Conservation (phyloP, 1,140 invertebrate species). For the Ceratosolen solmsi region DNA sequence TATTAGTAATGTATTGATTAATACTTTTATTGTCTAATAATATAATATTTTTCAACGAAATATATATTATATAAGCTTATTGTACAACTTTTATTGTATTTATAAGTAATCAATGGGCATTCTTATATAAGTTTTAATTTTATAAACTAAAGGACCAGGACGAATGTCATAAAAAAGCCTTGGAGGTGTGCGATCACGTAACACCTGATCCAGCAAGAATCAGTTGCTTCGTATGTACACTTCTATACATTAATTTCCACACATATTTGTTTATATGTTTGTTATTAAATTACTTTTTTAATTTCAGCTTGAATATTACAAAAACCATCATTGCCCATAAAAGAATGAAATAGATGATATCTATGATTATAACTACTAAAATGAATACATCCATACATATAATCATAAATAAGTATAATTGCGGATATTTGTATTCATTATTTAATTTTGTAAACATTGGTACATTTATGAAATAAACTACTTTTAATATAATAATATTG, state of each 20-base stretch:
- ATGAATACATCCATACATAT: no score
- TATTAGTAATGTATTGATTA: no score
- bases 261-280: not conserved
- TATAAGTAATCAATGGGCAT: not conserved
- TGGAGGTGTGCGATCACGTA: not conserved
- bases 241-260: not conserved
- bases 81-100: not conserved
- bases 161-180: not conserved
- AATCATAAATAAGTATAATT: no score
- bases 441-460: no score
- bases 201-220: slow-evolving; percentile 10
- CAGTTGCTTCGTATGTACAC: not conserved
- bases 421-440: no score
- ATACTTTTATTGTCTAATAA: no score
- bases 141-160: not conserved
- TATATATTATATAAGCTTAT: no score
- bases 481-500: no score
- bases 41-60: no score
- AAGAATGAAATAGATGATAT: no score
- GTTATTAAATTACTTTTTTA: not conserved
- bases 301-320: not conserved
- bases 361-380: no score
- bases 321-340: not conserved
- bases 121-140: not conserved
- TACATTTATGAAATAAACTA: no score